Conservation (phyloP, 2,113 vertebrate genomes). For the Sminthopsis crassicaudata region DNA sequence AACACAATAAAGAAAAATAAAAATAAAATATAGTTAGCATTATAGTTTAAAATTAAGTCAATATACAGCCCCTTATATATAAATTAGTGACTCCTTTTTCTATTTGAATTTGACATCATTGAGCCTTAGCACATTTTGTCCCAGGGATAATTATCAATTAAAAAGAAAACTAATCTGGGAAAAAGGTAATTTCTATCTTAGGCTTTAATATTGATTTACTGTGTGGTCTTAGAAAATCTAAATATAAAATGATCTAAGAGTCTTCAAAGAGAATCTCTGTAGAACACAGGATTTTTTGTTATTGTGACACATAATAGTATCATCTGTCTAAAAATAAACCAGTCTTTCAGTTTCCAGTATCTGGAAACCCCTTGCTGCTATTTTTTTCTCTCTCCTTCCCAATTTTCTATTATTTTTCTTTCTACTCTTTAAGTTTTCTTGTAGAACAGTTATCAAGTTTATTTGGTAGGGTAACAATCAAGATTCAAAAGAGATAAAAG, state of each 20-base stretch:
- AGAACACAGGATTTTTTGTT: slow-evolving; percentile 26
- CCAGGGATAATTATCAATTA: neutral
- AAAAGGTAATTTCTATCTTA: neutral
- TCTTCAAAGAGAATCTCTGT: neutral
- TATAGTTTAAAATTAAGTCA: neutral
- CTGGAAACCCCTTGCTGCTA: slow-evolving; percentile 22
- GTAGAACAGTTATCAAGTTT: slow-evolving; percentile 41
- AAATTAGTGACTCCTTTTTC: neutral
- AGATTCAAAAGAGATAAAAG: slow-evolving; percentile 49
- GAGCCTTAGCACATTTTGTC: neutral
- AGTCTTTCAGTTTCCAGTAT: slow-evolving; percentile 42
- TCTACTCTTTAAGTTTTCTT: slow-evolving; percentile 53
- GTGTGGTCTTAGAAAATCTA: neutral
- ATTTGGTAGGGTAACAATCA: slow-evolving; percentile 38
- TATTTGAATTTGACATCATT: neutral
- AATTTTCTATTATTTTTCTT: slow-evolving; percentile 50
- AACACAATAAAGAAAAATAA: neutral
- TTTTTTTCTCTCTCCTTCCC: slow-evolving; percentile 3
- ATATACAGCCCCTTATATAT: neutral
- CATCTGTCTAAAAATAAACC: slow-evolving; percentile 54
- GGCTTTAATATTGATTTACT: slow-evolving; percentile 7
- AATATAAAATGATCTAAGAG: neutral
- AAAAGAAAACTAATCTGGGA: neutral
- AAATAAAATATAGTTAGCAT: neutral
- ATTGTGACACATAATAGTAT: neutral